A percentile compares a stretch with the other conserved stretches of the same genome.
These are phyloP conservation scores for Pseudonaja textilis DNA, from an alignment of 2,113 vertebrate species.

Conservation along the genomic window DNA sequence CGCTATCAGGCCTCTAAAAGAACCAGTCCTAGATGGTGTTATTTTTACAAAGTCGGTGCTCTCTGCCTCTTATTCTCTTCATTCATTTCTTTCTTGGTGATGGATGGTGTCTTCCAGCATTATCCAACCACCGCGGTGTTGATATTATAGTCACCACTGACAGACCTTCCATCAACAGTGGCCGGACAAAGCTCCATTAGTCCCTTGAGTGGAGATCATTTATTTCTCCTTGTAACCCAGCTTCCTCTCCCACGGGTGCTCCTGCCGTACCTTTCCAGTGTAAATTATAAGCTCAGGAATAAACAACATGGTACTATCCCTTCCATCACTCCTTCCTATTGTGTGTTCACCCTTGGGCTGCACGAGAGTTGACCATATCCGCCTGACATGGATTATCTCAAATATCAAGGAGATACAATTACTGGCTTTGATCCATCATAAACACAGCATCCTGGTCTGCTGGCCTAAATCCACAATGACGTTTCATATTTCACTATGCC, in stretches of 20 bases:
- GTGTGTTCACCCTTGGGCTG: neutral
- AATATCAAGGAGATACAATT: neutral
- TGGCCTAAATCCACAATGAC: neutral
- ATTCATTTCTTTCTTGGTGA: neutral
- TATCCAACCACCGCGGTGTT: neutral
- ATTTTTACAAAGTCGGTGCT: neutral
- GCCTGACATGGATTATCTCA: neutral
- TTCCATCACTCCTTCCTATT: neutral
- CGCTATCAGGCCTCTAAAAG: neutral
- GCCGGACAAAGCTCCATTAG: neutral
- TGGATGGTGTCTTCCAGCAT: neutral
- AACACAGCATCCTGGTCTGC: neutral
- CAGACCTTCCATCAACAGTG: neutral
- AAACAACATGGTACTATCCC: neutral
- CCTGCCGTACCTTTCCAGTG: neutral
- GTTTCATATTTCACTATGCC: neutral
- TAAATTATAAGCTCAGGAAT: neutral
- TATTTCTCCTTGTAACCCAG: neutral
- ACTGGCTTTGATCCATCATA: neutral
- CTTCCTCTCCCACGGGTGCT: neutral
- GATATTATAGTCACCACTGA: neutral
- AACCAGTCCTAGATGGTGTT: neutral
- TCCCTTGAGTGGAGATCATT: neutral
- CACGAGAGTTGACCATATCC: neutral
- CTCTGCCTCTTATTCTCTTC: neutral